Evolutionary conservation across 2,797 vertebrate species (phyloP).

Genomic region (Propithecus perrieri): DNA sequence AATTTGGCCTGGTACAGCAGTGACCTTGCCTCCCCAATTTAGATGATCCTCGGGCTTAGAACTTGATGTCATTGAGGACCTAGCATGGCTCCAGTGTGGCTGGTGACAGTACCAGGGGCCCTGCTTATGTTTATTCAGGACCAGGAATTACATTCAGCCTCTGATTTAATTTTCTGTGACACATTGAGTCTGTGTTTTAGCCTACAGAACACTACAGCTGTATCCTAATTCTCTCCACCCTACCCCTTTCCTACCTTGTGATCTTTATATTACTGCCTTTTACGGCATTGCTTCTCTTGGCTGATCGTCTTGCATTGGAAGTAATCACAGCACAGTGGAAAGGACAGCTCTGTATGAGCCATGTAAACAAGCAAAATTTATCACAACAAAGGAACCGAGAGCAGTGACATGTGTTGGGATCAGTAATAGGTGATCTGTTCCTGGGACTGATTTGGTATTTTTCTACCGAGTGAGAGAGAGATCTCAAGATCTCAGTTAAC

Average conservation of each 20-base stretch:
- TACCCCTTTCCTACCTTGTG: conserved; percentile 75
- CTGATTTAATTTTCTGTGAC: conserved; percentile 94
- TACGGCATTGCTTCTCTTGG: conserved; percentile 89
- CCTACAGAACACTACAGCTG: conserved; percentile 94
- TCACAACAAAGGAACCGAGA: not conserved
- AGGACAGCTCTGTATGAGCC: conserved; percentile 28
- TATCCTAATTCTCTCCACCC: conserved; percentile 91
- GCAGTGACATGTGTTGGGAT: not conserved
- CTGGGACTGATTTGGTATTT: not conserved
- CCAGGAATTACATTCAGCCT: conserved; percentile 78
- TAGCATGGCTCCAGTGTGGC: not conserved
- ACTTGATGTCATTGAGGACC: conserved; percentile 23
- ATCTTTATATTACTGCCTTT: conserved; percentile 90
- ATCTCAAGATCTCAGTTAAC: not conserved
- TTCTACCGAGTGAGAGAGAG: not conserved
- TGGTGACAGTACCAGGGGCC: conserved; percentile 52
- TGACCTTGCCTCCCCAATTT: not conserved
- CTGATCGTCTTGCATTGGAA: conserved; percentile 82
- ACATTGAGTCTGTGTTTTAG: conserved; percentile 95
- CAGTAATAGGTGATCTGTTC: not conserved
- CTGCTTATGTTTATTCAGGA: conserved; percentile 72
- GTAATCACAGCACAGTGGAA: conserved; percentile 76
- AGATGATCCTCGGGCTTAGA: conserved; percentile 24
- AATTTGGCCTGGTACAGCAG: not conserved
- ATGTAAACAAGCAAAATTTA: conserved; percentile 28